Percentiles rank a stretch among this genome's conserved stretches.
phyloP scores from a whole-genome alignment of 2,888 invertebrate genomes.

The Lochmaea capreae region DNA sequence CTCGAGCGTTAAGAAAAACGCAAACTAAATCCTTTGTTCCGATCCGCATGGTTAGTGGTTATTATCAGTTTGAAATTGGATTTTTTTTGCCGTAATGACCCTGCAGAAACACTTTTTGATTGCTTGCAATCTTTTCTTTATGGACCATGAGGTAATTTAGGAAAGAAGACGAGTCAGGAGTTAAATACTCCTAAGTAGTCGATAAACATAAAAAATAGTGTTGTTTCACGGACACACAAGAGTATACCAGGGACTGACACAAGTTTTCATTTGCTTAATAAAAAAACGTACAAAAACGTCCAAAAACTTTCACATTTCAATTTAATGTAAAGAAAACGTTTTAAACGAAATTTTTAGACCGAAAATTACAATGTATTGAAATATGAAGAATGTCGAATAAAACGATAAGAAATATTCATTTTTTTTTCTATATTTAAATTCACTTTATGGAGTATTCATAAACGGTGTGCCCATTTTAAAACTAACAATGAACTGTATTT shows the following conservation, averaged over 20 bases:
- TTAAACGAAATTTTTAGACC: no score
- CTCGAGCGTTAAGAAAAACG: slow-evolving; percentile 15
- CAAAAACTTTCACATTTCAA: no score
- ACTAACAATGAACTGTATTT: no score
- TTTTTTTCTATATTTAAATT: no score
- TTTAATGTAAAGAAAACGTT: no score
- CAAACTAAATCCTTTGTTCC: slow-evolving; percentile 20
- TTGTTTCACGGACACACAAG: not conserved
- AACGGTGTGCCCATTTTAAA: no score
- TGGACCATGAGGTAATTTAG: slow-evolving; percentile 3
- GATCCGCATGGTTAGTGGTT: slow-evolving; percentile 27
- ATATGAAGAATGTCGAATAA: no score
- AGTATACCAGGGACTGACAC: not conserved
- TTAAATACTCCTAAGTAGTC: not conserved
- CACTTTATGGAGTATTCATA: no score
- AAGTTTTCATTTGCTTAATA: not conserved
- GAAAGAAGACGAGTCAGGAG: not conserved
- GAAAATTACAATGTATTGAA: no score
- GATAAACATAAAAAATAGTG: not conserved
- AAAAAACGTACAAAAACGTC: no score
- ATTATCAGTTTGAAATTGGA: slow-evolving; percentile 30
- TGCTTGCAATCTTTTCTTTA: slow-evolving; percentile 25
- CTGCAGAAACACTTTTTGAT: slow-evolving; percentile 25
- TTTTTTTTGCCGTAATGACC: slow-evolving; percentile 28
- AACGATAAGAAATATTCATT: no score